Evolutionary conservation across 2,888 invertebrate genomes (phyloP), one percentile per base, ranked within the genome.

Genomic region (Dicroscelio sp.): DNA sequence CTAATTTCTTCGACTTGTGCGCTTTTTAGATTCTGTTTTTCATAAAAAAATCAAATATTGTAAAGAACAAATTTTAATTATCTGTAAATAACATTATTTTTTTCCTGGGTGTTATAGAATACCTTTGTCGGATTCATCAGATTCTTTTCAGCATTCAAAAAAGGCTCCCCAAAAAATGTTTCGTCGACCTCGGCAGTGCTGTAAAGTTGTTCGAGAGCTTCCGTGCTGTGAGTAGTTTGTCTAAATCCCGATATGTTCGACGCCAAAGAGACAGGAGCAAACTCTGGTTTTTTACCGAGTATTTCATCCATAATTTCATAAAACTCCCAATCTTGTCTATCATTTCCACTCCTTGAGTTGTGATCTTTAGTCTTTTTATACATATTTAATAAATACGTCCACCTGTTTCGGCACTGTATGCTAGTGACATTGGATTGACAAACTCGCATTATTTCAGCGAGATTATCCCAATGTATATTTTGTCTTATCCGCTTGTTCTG

Each of bases 181-280:
- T 73, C 30, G 23, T n/a, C n/a, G 12, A n/a, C 52, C 10, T 73
- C 31, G 8, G 17, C 73, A 38, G 23, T 69, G 14, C 60, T 60
- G 20, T 71, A 25, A 27, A 20, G 4, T 2, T 35, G 23, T 4
- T 55, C 33, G 14, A 30, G 35, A 8, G 8, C 4, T 58, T 58
- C 20, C 6, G 8, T 27, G 31, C 23, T 52, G 14, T 31, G 23
- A 23, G 12, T 20, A 58, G 23, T 65, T 17, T 52, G 67, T 38
- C 30, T 82, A 33, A 69, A 82, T 12, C 83, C 83, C 31, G 23
- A 25, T 23, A 73, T 14, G 25, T 35, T 83, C 0, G 83, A 83
- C 12, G 83, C 83, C 25, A 83, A 35, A 23, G 83, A 73, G 20
- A 83, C 23, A 38, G 83, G 83, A 27, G 23, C 10, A 69, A 23